phyloP scores from a whole-genome alignment of 2,797 vertebrate species.

The Sebastes oblongus region DNA sequence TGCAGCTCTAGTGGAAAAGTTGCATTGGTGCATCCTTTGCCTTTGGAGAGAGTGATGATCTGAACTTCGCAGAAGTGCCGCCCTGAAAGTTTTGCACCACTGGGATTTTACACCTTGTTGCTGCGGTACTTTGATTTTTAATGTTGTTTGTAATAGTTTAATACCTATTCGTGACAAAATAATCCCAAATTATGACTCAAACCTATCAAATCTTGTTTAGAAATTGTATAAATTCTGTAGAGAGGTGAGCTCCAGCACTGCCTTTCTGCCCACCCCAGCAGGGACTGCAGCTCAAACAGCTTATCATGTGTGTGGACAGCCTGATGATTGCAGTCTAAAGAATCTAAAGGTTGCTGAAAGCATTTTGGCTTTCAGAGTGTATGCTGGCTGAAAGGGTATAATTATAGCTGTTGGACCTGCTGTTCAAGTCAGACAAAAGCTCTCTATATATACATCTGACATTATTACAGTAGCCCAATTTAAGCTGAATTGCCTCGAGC shows the following conservation, averaged over 20 bases:
- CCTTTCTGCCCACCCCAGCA: neutral
- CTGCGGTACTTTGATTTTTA: neutral
- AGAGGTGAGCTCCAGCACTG: neutral
- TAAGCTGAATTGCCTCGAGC: constrained; percentile 14
- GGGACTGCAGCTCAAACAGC: constrained; percentile 4
- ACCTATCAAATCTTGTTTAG: neutral
- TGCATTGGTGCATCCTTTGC: neutral
- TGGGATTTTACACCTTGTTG: neutral
- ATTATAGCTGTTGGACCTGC: constrained; percentile 14
- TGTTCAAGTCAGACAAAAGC: constrained; percentile 19
- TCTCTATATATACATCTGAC: constrained; percentile 37
- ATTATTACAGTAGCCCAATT: constrained; percentile 36
- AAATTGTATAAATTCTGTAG: neutral
- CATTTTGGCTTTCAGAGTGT: constrained; percentile 9
- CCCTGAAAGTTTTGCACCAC: neutral
- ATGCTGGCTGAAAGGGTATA: constrained; percentile 10
- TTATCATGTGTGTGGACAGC: constrained; percentile 30
- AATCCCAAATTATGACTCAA: neutral
- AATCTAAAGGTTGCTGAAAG: constrained; percentile 39
- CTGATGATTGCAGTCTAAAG: constrained; percentile 31
- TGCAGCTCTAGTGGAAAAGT: neutral
- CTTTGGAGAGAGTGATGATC: neutral
- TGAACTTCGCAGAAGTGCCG: neutral
- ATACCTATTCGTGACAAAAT: neutral
- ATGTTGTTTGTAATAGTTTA: neutral